These are phyloP conservation scores for Ectemnius continuus DNA, from an alignment of 2,888 invertebrate genomes.

Conservation along the genomic window DNA sequence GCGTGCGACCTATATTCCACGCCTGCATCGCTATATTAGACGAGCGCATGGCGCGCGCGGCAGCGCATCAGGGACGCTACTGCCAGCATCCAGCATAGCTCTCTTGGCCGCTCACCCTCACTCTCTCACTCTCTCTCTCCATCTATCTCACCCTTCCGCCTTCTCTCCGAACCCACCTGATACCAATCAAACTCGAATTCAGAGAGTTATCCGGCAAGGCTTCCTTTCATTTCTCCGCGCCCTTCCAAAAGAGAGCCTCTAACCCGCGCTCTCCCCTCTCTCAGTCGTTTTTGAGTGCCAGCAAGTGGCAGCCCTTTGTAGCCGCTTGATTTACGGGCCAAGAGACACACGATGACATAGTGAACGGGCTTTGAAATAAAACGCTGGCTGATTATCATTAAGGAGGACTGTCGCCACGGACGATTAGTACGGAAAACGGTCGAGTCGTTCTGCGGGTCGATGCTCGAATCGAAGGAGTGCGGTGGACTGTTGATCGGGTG, in stretches of 20 bases:
- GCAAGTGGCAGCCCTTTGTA: too few species aligned
- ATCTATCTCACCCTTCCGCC: conserved; percentile 10
- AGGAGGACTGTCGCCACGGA: too few species aligned
- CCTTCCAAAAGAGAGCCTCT: background rate
- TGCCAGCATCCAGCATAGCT: background rate
- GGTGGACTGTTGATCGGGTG: too few species aligned
- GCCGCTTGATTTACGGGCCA: too few species aligned
- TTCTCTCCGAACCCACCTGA: conserved; percentile 23
- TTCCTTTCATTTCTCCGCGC: background rate
- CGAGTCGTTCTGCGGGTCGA: too few species aligned
- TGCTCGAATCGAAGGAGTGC: too few species aligned
- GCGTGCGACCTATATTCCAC: conserved; percentile 70
- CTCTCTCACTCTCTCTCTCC: conserved; percentile 28
- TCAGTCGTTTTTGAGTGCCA: too few species aligned
- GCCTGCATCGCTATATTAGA: conserved; percentile 71
- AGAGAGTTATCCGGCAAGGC: background rate
- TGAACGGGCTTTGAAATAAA: too few species aligned
- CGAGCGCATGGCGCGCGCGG: conserved; percentile 61
- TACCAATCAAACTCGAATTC: conserved; percentile 50
- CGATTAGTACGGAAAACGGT: too few species aligned
- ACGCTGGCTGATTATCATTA: too few species aligned
- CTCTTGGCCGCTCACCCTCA: background rate
- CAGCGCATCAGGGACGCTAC: conserved; percentile 36
- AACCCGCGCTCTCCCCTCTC: too few species aligned
- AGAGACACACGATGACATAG: too few species aligned